These are phyloP conservation scores for Ectropis crepuscularia DNA, from an alignment of 2,888 invertebrate species.

Conservation along the genomic window DNA sequence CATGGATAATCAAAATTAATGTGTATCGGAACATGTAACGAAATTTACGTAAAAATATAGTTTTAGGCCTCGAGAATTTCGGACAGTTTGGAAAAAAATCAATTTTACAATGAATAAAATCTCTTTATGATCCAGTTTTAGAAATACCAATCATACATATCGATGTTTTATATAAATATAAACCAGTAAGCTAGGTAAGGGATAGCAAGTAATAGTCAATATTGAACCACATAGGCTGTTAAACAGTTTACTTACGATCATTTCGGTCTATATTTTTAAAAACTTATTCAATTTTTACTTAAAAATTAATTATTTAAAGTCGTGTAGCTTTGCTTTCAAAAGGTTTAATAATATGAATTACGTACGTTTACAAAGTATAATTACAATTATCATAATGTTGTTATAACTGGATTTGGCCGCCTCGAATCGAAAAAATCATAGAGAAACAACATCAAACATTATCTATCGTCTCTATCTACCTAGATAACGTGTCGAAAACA, in stretches of 20 bases:
- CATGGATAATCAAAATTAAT: conserved; percentile 73
- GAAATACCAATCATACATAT: conserved; percentile 82
- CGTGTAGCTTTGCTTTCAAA: conserved; percentile 43
- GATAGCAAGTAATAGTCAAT: conserved; percentile 78
- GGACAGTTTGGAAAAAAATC: conserved; percentile 57
- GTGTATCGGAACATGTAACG: conserved; percentile 66
- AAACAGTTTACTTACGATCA: conserved; percentile 67
- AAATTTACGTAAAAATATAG: conserved; percentile 62
- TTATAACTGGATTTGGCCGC: conserved; percentile 40
- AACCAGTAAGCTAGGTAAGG: conserved; percentile 60
- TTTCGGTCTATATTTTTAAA: conserved; percentile 42
- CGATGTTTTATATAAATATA: conserved; percentile 82
- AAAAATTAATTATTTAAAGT: conserved; percentile 35
- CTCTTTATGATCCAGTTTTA: conserved; percentile 70
- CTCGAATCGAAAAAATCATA: conserved; percentile 34
- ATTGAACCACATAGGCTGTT: conserved; percentile 76
- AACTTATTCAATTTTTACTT: conserved; percentile 34
- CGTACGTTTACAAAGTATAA: conserved; percentile 40
- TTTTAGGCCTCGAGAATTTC: conserved; percentile 62
- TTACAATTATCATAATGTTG: conserved; percentile 42
- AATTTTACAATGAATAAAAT: conserved; percentile 56
- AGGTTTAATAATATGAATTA: conserved; percentile 39
- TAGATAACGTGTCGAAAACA: too few species aligned
- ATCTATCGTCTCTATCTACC: too few species aligned
- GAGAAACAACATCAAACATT: too few species aligned